Evolutionary conservation across 2,113 vertebrate genomes (phyloP), one percentile per base, ranked within the genome.

Genomic region (Tichodroma muraria): DNA sequence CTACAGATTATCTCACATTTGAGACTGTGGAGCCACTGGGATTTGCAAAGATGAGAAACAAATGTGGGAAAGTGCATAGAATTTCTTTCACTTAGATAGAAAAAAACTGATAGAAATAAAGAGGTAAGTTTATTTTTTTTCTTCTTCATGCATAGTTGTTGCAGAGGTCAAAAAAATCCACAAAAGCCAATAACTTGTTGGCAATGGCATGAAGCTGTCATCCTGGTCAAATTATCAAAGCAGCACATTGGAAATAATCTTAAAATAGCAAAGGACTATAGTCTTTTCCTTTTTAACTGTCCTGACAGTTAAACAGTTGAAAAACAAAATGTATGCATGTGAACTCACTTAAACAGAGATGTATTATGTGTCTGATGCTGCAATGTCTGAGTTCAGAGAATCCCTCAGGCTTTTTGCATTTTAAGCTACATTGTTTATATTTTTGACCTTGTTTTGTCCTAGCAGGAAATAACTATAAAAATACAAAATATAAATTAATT

Each of bases 1-100:
- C 98, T 98, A 91, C 98, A 98, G 98, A 99, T 99, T 99, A 99
- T 98, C 98, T 98, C 97, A 97, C 97, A 87, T 98, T 98, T 97
- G 98, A 98, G 98, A 98, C 97, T 94, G 92, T 97, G 97, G 96
- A 98, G 97, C 97, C 97, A 97, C 95, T 97, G 97, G 97, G 98
- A 98, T 97, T 94, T 80, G 53, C 76, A 85, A 87, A 96, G 97
- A 97, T 96, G 96, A 95, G 95, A 98, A 98, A 96, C 94, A 97
- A 98, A 98, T 98, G 98, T 98, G 98, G 98, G 98, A 98, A 98
- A 98, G 96, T 98, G 94, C 94, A 76, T 89, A 65, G 89, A 97
- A 98, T 98, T 97, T 96, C 95, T 97, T 98, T 97, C 94, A 97
- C 97, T 98, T 98, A 97, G 96, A 82, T 86, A 95, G 95, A 95